These are phyloP conservation scores for Bhutanitis thaidina DNA, from an alignment of 2,888 invertebrate species.

Conservation along the genomic window DNA sequence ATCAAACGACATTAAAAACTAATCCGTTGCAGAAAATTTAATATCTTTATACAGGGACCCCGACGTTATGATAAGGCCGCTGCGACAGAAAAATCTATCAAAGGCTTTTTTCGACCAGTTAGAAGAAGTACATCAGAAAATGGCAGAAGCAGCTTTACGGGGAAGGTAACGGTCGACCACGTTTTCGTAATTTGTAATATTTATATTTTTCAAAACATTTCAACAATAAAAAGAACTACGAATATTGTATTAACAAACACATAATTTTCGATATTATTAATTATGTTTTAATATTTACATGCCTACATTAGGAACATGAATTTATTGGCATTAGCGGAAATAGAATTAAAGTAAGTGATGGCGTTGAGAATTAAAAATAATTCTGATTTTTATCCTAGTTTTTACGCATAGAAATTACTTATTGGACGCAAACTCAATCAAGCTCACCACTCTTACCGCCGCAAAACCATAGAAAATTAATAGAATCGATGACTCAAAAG, in stretches of 20 bases:
- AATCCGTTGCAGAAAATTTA: too few species aligned
- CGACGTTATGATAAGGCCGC: conserved; percentile 70
- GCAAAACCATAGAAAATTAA: too few species aligned
- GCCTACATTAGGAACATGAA: conserved; percentile 59
- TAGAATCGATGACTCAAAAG: too few species aligned
- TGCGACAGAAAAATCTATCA: conserved; percentile 82
- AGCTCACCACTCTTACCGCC: too few species aligned
- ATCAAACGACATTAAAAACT: too few species aligned
- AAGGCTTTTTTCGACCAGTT: conserved; percentile 77
- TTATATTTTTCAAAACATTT: background rate
- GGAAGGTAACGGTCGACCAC: conserved; percentile 81
- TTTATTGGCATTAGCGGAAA: conserved; percentile 53
- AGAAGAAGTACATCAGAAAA: conserved; percentile 77
- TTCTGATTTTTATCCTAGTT: too few species aligned
- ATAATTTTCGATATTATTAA: too few species aligned
- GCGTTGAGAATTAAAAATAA: background rate
- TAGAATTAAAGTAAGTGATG: conserved; percentile 50
- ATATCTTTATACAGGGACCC: conserved; percentile 48
- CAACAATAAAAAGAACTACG: too few species aligned
- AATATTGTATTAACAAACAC: too few species aligned
- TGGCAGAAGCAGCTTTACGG: conserved; percentile 77
- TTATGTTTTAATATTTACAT: conserved; percentile 30
- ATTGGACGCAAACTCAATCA: too few species aligned
- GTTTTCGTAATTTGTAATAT: background rate
- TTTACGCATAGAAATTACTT: too few species aligned